Percentiles rank a stretch among this genome's conserved stretches.
Conservation (phyloP, 2,888 invertebrate genomes). For the Scaptomyza reducta region DNA sequence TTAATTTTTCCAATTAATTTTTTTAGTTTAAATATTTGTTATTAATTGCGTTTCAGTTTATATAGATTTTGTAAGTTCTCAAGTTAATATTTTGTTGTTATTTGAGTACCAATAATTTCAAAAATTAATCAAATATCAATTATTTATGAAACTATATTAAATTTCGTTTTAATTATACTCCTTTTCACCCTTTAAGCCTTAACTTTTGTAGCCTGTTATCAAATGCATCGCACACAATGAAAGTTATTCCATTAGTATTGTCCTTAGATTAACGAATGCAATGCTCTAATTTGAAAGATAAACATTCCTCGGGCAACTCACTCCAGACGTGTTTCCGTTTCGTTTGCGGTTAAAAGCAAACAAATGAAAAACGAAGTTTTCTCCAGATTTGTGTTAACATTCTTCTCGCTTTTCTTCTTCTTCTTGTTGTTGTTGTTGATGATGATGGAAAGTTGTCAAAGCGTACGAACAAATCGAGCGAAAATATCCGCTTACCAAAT, state of each 20-base stretch:
- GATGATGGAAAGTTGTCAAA: constrained; percentile 79
- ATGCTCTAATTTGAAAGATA: constrained; percentile 64
- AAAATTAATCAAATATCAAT: too few species aligned
- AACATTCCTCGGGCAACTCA: constrained; percentile 40
- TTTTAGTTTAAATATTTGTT: too few species aligned
- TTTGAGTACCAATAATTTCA: too few species aligned
- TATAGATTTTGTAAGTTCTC: too few species aligned
- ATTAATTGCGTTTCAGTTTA: too few species aligned
- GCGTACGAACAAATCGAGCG: constrained; percentile 72
- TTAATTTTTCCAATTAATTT: too few species aligned
- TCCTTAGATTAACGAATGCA: constrained; percentile 52
- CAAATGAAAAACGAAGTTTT: constrained; percentile 64
- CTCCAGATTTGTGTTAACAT: constrained; percentile 38
- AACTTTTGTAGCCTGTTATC: background rate
- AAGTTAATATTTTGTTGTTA: too few species aligned
- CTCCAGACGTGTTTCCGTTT: background rate
- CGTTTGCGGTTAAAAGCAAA: constrained; percentile 40
- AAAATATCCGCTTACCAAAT: constrained; percentile 79
- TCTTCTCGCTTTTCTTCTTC: constrained; percentile 12
- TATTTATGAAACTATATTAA: too few species aligned
- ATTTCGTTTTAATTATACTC: constrained; percentile 3
- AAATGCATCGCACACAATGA: background rate
- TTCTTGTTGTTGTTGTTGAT: constrained; percentile 30
- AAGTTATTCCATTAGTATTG: constrained; percentile 46
- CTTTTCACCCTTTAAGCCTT: background rate